Evolutionary conservation across 2,888 invertebrate species (phyloP).

Genomic region (Drosophila bunnanda): DNA sequence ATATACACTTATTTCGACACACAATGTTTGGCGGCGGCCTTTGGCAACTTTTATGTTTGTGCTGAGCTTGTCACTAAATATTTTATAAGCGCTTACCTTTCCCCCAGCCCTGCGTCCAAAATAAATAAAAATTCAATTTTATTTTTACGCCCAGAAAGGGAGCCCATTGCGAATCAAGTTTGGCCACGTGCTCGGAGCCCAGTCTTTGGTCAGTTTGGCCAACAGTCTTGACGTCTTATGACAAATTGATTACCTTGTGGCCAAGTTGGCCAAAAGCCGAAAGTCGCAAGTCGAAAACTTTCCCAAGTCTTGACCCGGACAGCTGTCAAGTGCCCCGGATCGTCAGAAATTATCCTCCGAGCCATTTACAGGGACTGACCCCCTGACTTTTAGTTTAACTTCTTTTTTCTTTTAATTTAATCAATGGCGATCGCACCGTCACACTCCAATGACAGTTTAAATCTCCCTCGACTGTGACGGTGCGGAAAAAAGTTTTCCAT

Average conservation of each 20-base stretch:
- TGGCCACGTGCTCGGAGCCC: conserved; percentile 26
- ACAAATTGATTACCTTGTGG: conserved; percentile 43
- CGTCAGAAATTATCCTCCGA: conserved; percentile 22
- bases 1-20: conserved; percentile 8
- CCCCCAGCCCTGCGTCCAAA: conserved; percentile 2
- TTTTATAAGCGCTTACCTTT: conserved; percentile 57
- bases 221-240: conserved; percentile 17
- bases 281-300: conserved; percentile 5
- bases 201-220: conserved; percentile 7
- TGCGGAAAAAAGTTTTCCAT: conserved; percentile 26
- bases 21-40: conserved; percentile 12
- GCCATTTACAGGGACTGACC: conserved; percentile 9
- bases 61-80: conserved; percentile 51
- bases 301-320: conserved; percentile 13
- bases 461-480: conserved; percentile 17
- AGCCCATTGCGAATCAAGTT: conserved; percentile 4
- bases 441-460: conserved; percentile 35
- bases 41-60: conserved; percentile 42
- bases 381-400: conserved; percentile 8
- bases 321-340: conserved; percentile 38
- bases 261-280: conserved; percentile 15
- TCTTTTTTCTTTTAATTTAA: conserved; percentile 38
- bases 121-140: conserved; percentile 59
- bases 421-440: conserved; percentile 32
- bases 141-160: conserved; percentile 24